A percentile compares a stretch with the other conserved stretches of the same genome.
phyloP scores from a whole-genome alignment of 2,797 vertebrate species.

The Thaleichthys pacificus region DNA sequence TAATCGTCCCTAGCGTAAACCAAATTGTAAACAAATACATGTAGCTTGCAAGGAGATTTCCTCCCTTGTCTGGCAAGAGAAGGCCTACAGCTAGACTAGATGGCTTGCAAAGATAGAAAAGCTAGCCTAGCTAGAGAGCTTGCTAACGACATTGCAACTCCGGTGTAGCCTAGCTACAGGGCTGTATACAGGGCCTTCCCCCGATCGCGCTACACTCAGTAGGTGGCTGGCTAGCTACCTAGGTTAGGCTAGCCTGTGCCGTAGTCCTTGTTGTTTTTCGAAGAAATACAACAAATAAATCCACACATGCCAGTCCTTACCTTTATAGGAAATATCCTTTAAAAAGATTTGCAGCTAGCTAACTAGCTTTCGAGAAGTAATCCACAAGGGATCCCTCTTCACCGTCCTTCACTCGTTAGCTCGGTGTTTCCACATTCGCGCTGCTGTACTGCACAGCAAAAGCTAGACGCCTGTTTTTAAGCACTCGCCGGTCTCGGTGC shows the following conservation, averaged over 20 bases:
- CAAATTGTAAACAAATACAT: background rate
- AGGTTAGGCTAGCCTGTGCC: constrained; percentile 46
- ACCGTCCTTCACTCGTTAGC: constrained; percentile 55
- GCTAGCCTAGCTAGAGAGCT: background rate
- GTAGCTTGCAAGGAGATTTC: background rate
- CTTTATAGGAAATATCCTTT: constrained; percentile 64
- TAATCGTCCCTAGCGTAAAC: background rate
- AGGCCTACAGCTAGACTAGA: background rate
- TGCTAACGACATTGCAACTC: background rate
- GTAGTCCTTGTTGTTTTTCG: constrained; percentile 58
- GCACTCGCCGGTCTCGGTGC: constrained; percentile 60
- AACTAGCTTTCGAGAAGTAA: constrained; percentile 16
- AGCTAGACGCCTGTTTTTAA: constrained; percentile 65
- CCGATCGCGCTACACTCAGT: too few species aligned
- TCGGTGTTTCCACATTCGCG: constrained; percentile 58
- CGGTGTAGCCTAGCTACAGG: background rate
- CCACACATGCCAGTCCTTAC: constrained; percentile 55
- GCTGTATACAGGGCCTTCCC: background rate
- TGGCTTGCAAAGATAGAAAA: background rate
- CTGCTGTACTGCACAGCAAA: constrained; percentile 52
- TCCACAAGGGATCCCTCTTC: constrained; percentile 25
- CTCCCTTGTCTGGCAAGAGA: constrained; percentile 3
- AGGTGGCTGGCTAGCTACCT: constrained; percentile 1
- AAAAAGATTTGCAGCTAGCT: constrained; percentile 5
- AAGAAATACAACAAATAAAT: constrained; percentile 43